phyloP scores from a whole-genome alignment of 1,140 invertebrate genomes.

The Meloidogyne floridensis region DNA sequence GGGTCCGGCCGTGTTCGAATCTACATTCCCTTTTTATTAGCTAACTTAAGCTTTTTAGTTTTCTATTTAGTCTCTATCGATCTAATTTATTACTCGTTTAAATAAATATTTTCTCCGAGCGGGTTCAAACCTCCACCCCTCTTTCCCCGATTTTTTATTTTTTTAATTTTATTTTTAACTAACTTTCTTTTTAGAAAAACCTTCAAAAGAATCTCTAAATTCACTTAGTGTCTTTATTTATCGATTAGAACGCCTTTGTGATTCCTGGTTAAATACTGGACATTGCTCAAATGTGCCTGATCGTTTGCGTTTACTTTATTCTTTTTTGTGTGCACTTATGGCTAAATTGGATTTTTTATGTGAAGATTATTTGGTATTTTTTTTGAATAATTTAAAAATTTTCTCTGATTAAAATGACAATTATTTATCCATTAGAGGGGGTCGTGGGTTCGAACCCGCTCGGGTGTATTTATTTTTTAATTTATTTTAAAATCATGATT shows the following conservation, averaged over 20 bases:
- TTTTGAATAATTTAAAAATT: slow-evolving; percentile 6
- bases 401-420: not conserved
- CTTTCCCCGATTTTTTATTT: not conserved
- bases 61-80: too few species aligned
- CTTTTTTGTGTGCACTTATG: slow-evolving; percentile 36
- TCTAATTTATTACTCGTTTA: too few species aligned
- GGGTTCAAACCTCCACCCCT: not conserved
- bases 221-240: not conserved
- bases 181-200: not conserved
- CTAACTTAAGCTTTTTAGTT: too few species aligned
- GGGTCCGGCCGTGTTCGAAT: too few species aligned
- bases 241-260: slow-evolving; percentile 18
- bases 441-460: slow-evolving; percentile 9
- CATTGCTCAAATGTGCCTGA: slow-evolving; percentile 52
- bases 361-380: slow-evolving; percentile 29
- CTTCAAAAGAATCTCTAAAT: not conserved
- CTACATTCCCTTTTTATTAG: too few species aligned
- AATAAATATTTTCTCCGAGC: not conserved
- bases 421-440: not conserved
- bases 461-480: not conserved
- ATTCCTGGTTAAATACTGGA: slow-evolving; percentile 45
- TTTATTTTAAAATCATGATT: not conserved
- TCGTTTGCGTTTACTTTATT: slow-evolving; percentile 42
- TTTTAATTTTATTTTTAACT: not conserved
- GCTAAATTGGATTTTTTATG: slow-evolving; percentile 32